These are phyloP conservation scores for Bruchidius siliquastri DNA, from an alignment of 2,888 invertebrate species.

Conservation along the genomic window DNA sequence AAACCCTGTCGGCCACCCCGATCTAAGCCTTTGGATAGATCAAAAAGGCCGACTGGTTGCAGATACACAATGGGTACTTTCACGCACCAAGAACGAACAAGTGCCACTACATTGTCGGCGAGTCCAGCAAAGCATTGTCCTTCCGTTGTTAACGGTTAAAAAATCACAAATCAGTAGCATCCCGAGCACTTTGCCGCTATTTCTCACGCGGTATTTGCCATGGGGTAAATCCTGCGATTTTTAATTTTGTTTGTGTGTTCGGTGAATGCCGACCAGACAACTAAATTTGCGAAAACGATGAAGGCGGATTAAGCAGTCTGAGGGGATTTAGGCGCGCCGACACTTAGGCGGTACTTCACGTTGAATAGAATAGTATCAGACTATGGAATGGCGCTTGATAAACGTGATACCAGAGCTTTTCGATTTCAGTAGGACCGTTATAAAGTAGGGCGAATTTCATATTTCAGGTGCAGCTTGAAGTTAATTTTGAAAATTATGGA, in stretches of 20 bases:
- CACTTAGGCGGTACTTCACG: not conserved
- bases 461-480: too few species aligned
- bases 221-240: not conserved
- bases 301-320: not conserved
- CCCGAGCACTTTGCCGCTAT: conserved; percentile 2
- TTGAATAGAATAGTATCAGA: not conserved
- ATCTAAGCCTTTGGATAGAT: conserved; percentile 21
- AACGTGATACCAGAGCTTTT: not conserved
- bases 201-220: conserved; percentile 1
- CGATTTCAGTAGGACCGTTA: too few species aligned
- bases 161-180: conserved; percentile 12
- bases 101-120: conserved; percentile 21
- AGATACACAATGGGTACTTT: conserved; percentile 18
- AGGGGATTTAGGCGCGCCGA: not conserved
- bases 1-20: conserved; percentile 24
- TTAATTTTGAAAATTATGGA: too few species aligned
- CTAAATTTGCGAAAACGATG: not conserved
- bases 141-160: conserved; percentile 10
- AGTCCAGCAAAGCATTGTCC: conserved; percentile 25
- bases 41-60: conserved; percentile 18
- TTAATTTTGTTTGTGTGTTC: conserved; percentile 1
- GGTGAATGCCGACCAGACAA: not conserved
- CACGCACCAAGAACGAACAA: conserved; percentile 23
- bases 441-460: too few species aligned
- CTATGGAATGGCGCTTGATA: not conserved